Evolutionary conservation across 2,888 invertebrate genomes (phyloP), one percentile per base, ranked within the genome.

Genomic region (Nymphalis c-album): DNA sequence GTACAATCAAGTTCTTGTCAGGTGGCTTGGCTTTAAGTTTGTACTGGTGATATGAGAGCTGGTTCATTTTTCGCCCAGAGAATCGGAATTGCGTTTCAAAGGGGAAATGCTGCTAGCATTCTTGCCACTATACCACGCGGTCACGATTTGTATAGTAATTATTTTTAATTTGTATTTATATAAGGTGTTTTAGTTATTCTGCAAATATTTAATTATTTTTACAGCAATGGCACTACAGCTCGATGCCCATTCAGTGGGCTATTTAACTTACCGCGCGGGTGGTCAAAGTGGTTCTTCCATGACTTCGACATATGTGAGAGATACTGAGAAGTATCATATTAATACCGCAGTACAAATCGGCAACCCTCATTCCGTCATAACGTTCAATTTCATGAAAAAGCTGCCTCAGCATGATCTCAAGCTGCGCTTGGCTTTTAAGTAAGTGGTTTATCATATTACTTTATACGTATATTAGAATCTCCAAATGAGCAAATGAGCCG

Each of bases 221-320:
- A 1, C 83, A 96, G 96, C 96, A 7, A 86, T 98, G 78, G 97
- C 96, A 1, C 94, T 96, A 80, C 98, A 98, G 85, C 88, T 98
- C 71, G 97, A 98, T 79, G 96, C 96, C 67, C 95, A 97, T 80
- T 96, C 97, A 0, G 95, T 97, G 64, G 98, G 98, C 8, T 97
- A 98, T 77, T 86, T 99, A 48, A 96, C 97, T 0, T 97, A 97
- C 82, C 95, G 97, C 78, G 94, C 94, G 0, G 96, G 94, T 0
- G 94, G 94, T 0, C 87, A 87, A 60, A 84, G 76, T 77, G 95
- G 86, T 4, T 95, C 96, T 1, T 95, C 96, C 0, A 95, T 98
- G 94, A 95, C 96, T 0, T 96, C 97, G 0, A 95, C 95, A 48
- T 91, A 98, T 63, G 95, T 97, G 51, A 94, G 96, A 74, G 96